phyloP scores from a whole-genome alignment of 2,888 invertebrate species.

The Aleiodes alternator region DNA sequence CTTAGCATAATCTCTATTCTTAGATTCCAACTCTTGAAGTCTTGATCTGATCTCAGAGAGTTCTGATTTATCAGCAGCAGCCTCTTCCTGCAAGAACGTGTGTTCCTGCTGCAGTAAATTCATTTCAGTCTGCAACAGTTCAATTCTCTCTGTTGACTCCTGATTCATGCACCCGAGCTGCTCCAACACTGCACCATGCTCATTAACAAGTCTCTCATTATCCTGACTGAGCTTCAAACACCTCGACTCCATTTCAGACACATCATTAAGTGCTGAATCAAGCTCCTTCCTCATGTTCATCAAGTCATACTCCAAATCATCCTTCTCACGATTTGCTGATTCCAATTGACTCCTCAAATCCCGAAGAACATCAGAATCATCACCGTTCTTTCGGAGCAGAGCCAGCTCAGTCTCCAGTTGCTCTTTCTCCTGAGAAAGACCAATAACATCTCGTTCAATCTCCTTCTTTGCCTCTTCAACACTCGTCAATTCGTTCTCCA shows the following conservation, averaged over 20 bases:
- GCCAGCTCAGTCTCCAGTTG: slow-evolving; percentile 63
- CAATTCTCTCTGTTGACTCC: slow-evolving; percentile 69
- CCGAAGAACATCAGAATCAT: slow-evolving; percentile 59
- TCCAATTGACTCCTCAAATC: slow-evolving; percentile 62
- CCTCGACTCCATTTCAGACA: slow-evolving; percentile 54
- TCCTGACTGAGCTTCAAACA: slow-evolving; percentile 58
- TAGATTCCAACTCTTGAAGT: slow-evolving; percentile 40
- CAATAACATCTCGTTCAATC: slow-evolving; percentile 69
- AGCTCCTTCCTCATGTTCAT: slow-evolving; percentile 78
- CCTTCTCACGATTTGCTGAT: slow-evolving; percentile 76
- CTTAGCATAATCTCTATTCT: slow-evolving; percentile 39
- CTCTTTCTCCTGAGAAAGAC: slow-evolving; percentile 63
- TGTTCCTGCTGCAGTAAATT: slow-evolving; percentile 67
- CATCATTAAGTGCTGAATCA: slow-evolving; percentile 71
- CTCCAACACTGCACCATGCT: slow-evolving; percentile 66
- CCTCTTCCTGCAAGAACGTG: slow-evolving; percentile 60
- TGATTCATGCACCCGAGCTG: slow-evolving; percentile 66
- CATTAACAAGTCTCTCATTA: slow-evolving; percentile 62
- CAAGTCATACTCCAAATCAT: slow-evolving; percentile 80
- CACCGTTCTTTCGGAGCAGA: slow-evolving; percentile 57
- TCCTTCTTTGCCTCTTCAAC: slow-evolving; percentile 74
- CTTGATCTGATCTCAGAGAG: slow-evolving; percentile 38
- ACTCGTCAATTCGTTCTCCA: slow-evolving; percentile 76
- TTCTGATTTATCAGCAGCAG: slow-evolving; percentile 44
- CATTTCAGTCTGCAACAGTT: slow-evolving; percentile 69